A percentile compares a stretch with the other conserved stretches of the same genome.
phyloP scores from a whole-genome alignment of 2,797 vertebrate species.

The Chelon auratus region DNA sequence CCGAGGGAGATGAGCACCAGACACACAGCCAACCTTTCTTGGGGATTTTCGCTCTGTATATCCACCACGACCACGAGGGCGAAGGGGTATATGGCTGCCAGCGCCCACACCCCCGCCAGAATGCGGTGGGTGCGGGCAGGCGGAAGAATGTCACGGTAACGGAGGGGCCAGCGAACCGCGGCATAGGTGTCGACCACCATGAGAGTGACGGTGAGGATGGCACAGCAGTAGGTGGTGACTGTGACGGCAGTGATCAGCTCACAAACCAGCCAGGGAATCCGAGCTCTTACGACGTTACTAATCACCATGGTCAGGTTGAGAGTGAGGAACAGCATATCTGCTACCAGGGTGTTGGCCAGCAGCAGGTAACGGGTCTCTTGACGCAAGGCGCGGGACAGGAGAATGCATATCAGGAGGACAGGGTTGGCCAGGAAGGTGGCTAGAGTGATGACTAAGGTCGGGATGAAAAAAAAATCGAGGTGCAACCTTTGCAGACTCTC shows the following conservation, averaged over 20 bases:
- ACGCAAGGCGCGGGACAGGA: slow-evolving; percentile 73
- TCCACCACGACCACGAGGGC: slow-evolving; percentile 76
- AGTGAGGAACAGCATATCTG: slow-evolving; percentile 84
- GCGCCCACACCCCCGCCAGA: slow-evolving; percentile 78
- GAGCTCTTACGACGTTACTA: slow-evolving; percentile 58
- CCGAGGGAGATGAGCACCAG: slow-evolving; percentile 78
- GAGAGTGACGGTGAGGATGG: slow-evolving; percentile 85
- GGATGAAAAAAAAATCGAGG: slow-evolving; percentile 81
- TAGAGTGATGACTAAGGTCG: slow-evolving; percentile 72
- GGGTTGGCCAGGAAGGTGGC: slow-evolving; percentile 79
- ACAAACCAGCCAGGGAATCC: slow-evolving; percentile 73
- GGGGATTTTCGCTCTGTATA: neutral
- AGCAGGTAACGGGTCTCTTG: slow-evolving; percentile 87
- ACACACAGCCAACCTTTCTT: slow-evolving; percentile 63
- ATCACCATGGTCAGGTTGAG: slow-evolving; percentile 78
- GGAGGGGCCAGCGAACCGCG: slow-evolving; percentile 86
- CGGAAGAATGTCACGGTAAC: slow-evolving; percentile 79
- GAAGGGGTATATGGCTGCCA: slow-evolving; percentile 81
- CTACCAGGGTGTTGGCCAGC: slow-evolving; percentile 83
- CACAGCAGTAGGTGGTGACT: slow-evolving; percentile 78
- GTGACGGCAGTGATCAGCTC: slow-evolving; percentile 75
- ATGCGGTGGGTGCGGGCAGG: slow-evolving; percentile 72
- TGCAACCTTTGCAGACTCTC: slow-evolving; percentile 59
- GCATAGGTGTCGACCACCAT: slow-evolving; percentile 88
- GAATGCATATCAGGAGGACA: slow-evolving; percentile 82